Conservation (phyloP, 1,140 invertebrate genomes). For the Pseudomyrmex pallidus region DNA sequence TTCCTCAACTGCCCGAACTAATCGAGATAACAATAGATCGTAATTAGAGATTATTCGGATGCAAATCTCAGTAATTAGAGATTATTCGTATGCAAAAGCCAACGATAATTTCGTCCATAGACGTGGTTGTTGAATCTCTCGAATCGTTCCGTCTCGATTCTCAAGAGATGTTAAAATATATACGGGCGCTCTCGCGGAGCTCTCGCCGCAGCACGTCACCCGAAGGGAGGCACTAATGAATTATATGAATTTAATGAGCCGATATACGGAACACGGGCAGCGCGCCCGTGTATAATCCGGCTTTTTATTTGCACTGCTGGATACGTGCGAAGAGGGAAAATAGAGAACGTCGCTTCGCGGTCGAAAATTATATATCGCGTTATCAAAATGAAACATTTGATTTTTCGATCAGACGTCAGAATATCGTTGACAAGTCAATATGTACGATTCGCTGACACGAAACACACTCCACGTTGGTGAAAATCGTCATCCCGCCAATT, state of each 20-base stretch:
- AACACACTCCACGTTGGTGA: slow-evolving; percentile 33
- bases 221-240: slow-evolving; percentile 47
- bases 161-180: slow-evolving; percentile 60
- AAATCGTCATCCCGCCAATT: slow-evolving; percentile 72
- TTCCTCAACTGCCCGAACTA: neutral
- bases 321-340: slow-evolving; percentile 38
- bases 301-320: slow-evolving; percentile 45
- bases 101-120: slow-evolving; percentile 20
- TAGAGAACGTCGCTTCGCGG: neutral
- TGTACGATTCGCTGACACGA: slow-evolving; percentile 46
- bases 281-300: slow-evolving; percentile 47
- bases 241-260: slow-evolving; percentile 61
- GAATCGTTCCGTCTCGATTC: slow-evolving; percentile 46
- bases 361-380: neutral
- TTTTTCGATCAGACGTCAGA: neutral
- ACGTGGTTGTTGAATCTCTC: slow-evolving; percentile 45
- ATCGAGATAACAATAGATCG: slow-evolving; percentile 11
- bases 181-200: slow-evolving; percentile 46
- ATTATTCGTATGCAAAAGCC: slow-evolving; percentile 29
- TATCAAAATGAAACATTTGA: neutral
- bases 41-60: slow-evolving; percentile 23
- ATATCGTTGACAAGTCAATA: slow-evolving; percentile 15
- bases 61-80: slow-evolving; percentile 49
- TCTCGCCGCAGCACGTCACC: slow-evolving; percentile 29
- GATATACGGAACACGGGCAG: slow-evolving; percentile 48